Evolutionary conservation across 2,113 vertebrate genomes (phyloP).

Genomic region (Vulpes vulpes): DNA sequence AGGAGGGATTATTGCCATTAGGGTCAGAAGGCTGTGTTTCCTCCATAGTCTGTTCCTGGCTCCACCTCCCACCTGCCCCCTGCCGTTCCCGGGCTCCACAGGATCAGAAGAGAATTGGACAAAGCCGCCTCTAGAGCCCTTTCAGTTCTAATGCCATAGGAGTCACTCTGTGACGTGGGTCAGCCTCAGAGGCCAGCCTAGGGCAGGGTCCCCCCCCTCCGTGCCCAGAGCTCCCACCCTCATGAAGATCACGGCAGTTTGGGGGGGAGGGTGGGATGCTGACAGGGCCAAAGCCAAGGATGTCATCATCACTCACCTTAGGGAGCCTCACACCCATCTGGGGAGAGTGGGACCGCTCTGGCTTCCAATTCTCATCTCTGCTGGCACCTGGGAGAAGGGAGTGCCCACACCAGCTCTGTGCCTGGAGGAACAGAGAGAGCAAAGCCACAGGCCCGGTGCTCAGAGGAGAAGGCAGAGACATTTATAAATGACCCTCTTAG

Average conservation of each 20-base stretch:
- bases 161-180: background rate
- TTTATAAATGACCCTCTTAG: slow-evolving; percentile 92
- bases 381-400: slow-evolving; percentile 30
- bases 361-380: slow-evolving; percentile 22
- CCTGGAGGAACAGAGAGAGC: slow-evolving; percentile 1
- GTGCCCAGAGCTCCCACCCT: background rate
- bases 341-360: background rate
- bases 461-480: slow-evolving; percentile 74
- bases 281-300: background rate
- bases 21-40: background rate
- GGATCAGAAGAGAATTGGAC: background rate
- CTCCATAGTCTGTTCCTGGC: background rate
- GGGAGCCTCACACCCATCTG: background rate
- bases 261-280: background rate
- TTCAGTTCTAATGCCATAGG: background rate
- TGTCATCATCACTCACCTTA: slow-evolving; percentile 55
- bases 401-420: background rate
- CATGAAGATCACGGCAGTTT: background rate
- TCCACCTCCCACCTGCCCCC: background rate
- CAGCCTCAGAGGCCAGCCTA: background rate
- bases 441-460: background rate
- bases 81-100: background rate
- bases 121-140: background rate
- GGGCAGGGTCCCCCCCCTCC: background rate
- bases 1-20: background rate